A percentile compares a stretch with the other conserved stretches of the same genome.
Conservation (phyloP, 2,888 invertebrate genomes). For the Pseudanteris insignis region DNA sequence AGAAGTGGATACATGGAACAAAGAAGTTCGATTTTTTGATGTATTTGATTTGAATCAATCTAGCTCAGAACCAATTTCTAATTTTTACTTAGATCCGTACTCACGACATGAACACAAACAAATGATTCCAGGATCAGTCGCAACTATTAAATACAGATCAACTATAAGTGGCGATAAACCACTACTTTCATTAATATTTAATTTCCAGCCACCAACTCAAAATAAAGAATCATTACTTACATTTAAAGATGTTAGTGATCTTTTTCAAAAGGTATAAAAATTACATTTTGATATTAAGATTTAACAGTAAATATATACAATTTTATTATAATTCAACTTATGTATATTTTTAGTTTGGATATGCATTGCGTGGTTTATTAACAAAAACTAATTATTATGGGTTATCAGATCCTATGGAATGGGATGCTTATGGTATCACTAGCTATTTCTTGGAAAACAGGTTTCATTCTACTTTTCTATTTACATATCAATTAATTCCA, state of each 20-base stretch:
- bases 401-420: conserved; percentile 84
- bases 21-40: conserved; percentile 84
- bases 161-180: conserved; percentile 74
- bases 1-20: conserved; percentile 82
- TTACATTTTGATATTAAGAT: no score
- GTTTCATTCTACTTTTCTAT: conserved; percentile 60
- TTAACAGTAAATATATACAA: no score
- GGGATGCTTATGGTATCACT: conserved; percentile 89
- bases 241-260: conserved; percentile 77
- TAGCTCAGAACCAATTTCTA: conserved; percentile 75
- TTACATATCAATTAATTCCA: no score
- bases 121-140: conserved; percentile 78
- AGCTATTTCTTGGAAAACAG: conserved; percentile 86
- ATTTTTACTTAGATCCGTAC: conserved; percentile 88
- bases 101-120: conserved; percentile 75
- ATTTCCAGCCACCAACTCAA: conserved; percentile 75
- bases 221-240: conserved; percentile 77
- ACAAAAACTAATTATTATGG: conserved; percentile 85
- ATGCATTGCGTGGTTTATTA: conserved; percentile 84
- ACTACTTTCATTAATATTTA: conserved; percentile 83
- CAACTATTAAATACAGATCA: conserved; percentile 80
- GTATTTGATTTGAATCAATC: conserved; percentile 74
- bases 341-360: conserved; percentile 77
- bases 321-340: no score
- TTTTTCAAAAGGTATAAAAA: conserved; percentile 83